Conservation (phyloP, 2,888 invertebrate species). For the Notodonta ziczac region DNA sequence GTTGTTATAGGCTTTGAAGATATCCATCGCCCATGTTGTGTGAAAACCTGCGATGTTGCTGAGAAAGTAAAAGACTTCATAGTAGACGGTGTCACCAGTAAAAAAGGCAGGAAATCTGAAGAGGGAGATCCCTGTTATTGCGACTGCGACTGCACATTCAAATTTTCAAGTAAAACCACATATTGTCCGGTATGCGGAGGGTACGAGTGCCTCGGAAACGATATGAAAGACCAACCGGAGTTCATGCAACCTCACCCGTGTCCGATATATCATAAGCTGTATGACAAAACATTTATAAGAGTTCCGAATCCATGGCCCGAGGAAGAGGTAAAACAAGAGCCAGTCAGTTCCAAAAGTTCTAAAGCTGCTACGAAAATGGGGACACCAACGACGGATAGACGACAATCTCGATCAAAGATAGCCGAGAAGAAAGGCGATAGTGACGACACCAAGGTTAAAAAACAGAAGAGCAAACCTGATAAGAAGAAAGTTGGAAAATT, state of each 20-base stretch:
- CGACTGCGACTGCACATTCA: constrained; percentile 73
- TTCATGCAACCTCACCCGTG: constrained; percentile 72
- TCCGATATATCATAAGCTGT: constrained; percentile 75
- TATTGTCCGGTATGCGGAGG: constrained; percentile 77
- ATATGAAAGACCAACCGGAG: constrained; percentile 63
- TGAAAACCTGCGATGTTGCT: constrained; percentile 67
- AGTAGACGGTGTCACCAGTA: constrained; percentile 51
- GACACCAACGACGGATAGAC: constrained; percentile 27
- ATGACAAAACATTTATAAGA: constrained; percentile 64
- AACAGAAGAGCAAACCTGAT: constrained; percentile 43
- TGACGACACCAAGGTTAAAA: constrained; percentile 24
- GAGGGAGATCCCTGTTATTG: constrained; percentile 68
- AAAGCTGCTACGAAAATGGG: constrained; percentile 43
- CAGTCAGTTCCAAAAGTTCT: constrained; percentile 53
- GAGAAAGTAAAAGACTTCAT: constrained; percentile 73
- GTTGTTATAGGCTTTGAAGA: constrained; percentile 61
- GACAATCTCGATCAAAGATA: constrained; percentile 27
- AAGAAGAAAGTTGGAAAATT: constrained; percentile 61
- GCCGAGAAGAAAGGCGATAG: constrained; percentile 36
- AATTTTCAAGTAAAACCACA: constrained; percentile 68
- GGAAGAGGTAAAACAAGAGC: constrained; percentile 45
- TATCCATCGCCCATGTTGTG: constrained; percentile 69
- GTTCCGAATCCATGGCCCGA: constrained; percentile 67
- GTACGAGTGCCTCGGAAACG: constrained; percentile 72
- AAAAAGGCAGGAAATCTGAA: constrained; percentile 38